Conservation (phyloP, 2,797 vertebrate species). For the Falco concolor region DNA sequence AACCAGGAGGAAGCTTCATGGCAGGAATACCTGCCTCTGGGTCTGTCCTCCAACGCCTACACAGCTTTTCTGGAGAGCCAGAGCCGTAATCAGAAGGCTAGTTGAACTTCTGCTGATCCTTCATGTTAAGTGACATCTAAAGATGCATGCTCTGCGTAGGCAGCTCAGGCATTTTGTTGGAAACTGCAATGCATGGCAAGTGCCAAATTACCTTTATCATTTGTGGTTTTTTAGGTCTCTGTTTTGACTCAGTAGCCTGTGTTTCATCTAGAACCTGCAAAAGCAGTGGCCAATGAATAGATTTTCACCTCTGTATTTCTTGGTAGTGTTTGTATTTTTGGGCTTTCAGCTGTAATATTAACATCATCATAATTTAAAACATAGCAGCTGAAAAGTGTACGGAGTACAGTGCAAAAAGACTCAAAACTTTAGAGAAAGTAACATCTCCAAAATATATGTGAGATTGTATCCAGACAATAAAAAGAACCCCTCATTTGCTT, state of each 20-base stretch:
- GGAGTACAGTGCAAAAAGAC: neutral
- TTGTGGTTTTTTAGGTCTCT: neutral
- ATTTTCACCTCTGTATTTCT: neutral
- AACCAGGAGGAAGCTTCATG: fast-evolving
- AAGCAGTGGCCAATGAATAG: neutral
- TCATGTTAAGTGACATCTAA: neutral
- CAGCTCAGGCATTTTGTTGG: neutral
- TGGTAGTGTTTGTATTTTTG: neutral
- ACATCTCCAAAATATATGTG: neutral
- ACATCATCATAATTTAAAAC: neutral
- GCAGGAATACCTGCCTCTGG: neutral
- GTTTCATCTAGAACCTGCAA: neutral
- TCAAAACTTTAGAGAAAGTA: neutral
- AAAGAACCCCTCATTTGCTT: neutral
- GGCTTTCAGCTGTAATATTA: neutral
- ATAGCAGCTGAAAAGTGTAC: neutral
- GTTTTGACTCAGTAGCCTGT: neutral
- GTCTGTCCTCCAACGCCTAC: neutral
- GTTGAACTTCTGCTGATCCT: neutral
- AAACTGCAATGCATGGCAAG: neutral
- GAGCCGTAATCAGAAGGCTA: neutral
- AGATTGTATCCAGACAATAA: neutral
- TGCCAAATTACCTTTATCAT: neutral
- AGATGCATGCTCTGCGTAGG: neutral
- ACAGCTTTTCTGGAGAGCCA: neutral